Conservation (phyloP, 2,797 vertebrate species). For the Gobio occitaniae region DNA sequence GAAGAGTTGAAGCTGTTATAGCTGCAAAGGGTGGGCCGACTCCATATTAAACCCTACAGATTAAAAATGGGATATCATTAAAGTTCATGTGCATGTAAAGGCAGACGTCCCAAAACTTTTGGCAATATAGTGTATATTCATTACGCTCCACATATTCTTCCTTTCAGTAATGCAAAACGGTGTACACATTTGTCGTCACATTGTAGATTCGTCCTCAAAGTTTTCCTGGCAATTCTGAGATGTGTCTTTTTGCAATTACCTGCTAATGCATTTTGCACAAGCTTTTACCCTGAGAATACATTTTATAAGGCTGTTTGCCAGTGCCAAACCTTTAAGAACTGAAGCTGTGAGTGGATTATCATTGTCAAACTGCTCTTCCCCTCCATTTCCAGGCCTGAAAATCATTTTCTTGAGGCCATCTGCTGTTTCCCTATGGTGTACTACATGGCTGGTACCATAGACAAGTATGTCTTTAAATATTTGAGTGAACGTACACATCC, state of each 20-base stretch:
- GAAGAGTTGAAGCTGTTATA: too few relatives aligned
- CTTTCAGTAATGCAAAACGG: slow-evolving; percentile 4
- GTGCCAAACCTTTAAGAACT: slow-evolving; percentile 9
- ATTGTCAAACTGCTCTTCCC: slow-evolving; percentile 32
- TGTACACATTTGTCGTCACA: background rate
- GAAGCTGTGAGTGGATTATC: slow-evolving; percentile 22
- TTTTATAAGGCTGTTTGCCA: background rate
- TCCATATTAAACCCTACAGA: too few relatives aligned
- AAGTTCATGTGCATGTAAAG: too few relatives aligned
- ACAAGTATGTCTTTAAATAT: slow-evolving; percentile 86
- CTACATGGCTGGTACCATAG: slow-evolving; percentile 92
- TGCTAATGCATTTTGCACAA: background rate
- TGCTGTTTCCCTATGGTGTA: slow-evolving; percentile 94
- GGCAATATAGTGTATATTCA: background rate
- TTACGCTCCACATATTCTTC: background rate
- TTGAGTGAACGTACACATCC: background rate
- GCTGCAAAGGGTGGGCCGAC: too few relatives aligned
- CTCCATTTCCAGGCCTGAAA: slow-evolving; percentile 83
- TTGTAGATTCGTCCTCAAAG: slow-evolving; percentile 15
- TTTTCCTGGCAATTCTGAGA: slow-evolving; percentile 41
- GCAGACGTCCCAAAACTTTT: too few relatives aligned
- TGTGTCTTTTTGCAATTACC: slow-evolving; percentile 21
- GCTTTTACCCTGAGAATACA: background rate
- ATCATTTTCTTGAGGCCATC: slow-evolving; percentile 92
- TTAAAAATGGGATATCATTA: too few relatives aligned